Percentiles rank a stretch among this genome's conserved stretches.
Evolutionary conservation across 2,797 vertebrate genomes (phyloP).

Genomic region (Premnoplex brunnescens): DNA sequence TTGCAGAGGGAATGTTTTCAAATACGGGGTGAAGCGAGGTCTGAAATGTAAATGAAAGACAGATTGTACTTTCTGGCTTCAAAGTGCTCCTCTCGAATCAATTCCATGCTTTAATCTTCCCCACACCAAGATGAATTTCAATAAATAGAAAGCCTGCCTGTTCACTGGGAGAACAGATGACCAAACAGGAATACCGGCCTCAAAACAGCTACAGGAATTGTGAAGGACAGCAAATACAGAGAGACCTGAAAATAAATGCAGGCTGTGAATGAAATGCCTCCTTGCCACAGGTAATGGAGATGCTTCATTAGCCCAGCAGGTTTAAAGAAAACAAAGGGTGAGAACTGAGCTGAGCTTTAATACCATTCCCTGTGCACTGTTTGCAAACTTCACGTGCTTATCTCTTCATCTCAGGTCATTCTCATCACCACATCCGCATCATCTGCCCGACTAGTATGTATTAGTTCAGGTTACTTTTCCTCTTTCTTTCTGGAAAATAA

Average conservation of each 20-base stretch:
- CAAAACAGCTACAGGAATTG: neutral
- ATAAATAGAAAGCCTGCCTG: neutral
- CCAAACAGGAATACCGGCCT: neutral
- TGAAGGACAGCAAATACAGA: neutral
- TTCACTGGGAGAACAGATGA: neutral
- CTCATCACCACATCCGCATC: neutral
- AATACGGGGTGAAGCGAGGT: neutral
- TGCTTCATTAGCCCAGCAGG: neutral
- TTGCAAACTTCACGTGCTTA: neutral
- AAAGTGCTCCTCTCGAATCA: neutral
- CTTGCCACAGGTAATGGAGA: neutral
- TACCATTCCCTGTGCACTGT: neutral
- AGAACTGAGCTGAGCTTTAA: neutral
- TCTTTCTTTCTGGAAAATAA: neutral
- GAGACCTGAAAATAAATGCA: neutral
- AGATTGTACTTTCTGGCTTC: neutral
- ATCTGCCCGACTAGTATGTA: neutral
- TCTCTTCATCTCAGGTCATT: neutral
- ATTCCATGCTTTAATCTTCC: neutral
- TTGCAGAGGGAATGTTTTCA: neutral
- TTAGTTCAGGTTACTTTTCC: neutral
- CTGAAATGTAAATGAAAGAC: slow-evolving; percentile 11
- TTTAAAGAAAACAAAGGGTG: neutral
- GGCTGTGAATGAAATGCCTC: neutral
- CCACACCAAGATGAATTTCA: neutral